Evolutionary conservation across 2,113 vertebrate genomes (phyloP), one percentile per base, ranked within the genome.

Genomic region (Rhynchomys soricoides): DNA sequence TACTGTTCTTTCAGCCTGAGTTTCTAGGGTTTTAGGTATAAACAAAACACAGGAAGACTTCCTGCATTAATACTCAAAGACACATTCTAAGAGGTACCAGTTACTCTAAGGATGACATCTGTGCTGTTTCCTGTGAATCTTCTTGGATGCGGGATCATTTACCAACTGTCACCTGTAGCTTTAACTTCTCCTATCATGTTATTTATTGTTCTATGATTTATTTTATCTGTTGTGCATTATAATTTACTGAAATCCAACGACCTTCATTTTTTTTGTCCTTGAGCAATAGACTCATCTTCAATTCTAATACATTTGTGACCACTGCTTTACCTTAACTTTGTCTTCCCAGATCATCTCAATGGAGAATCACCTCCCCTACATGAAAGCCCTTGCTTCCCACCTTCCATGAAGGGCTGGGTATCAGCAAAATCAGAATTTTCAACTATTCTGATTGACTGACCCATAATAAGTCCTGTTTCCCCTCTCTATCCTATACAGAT

Each of bases 391-490:
- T 74, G 66, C 40, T 78, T 92, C 43, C 52, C 2, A 86, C 37
- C 40, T 91, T 91, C 29, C 26, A 55, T 90, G 50, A 97, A 90
- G 74, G 34, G 77, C 34, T 91, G 93, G 71, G 43, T 83, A 81
- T 48, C 19, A 55, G 66, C 21, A 73, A 96, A 94, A 83, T 74
- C 45, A 74, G 73, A 70, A 96, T 75, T 94, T 75, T 96, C 73
- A 95, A 78, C 34, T 81, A 45, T 62, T 5, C 96, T 70, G 37
- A 91, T 78, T 85, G 45, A 91, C 66, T 89, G 78, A n/a, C 16
- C 4, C 62, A 78, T 50, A 40, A 45, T 43, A 37, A 62, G 10
- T 59, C 11, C n/a, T 59, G 4, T 24, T 34, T 59, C 16, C 26
- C n/a, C n/a, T 74, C 26, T 34, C 68, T 34, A n/a, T 43, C 13